Conservation (phyloP, 2,797 vertebrate genomes). For the Taenioides sp. region DNA sequence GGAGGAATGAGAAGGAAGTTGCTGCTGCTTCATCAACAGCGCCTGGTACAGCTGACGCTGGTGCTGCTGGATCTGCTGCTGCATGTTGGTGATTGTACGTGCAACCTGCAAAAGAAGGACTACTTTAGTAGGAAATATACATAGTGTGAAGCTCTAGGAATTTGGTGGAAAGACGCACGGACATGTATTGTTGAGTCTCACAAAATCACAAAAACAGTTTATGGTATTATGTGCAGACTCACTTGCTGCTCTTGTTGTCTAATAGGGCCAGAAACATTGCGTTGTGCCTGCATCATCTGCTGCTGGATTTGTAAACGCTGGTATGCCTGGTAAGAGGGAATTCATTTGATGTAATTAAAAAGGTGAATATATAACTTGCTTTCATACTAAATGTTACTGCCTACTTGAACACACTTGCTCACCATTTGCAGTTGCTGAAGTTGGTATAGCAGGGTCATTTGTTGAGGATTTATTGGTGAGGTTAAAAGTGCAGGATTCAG, state of each 20-base stretch:
- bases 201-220: neutral
- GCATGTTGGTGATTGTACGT: conserved; percentile 99
- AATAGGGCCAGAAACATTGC: conserved; percentile 97
- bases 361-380: neutral
- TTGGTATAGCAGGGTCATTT: conserved; percentile 99
- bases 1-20: conserved; percentile 75
- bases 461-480: conserved; percentile 99
- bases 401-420: conserved; percentile 51
- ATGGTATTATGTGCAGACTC: conserved; percentile 55
- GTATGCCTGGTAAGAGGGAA: conserved; percentile 83
- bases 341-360: neutral
- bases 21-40: conserved; percentile 97
- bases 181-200: neutral
- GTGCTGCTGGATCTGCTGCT: conserved; percentile 99
- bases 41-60: conserved; percentile 99
- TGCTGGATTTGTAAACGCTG: conserved; percentile 99
- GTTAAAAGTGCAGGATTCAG: conserved; percentile 99
- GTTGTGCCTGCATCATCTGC: conserved; percentile 99
- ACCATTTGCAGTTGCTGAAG: conserved; percentile 99
- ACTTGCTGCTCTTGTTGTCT: conserved; percentile 99
- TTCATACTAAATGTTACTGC: neutral
- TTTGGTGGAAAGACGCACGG: neutral
- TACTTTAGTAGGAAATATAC: neutral
- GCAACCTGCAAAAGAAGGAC: conserved; percentile 82
- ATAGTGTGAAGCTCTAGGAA: neutral